Percentiles rank a stretch among this genome's conserved stretches.
Evolutionary conservation across 2,888 invertebrate species (phyloP).

Genomic region (Hydropsyche betteni): DNA sequence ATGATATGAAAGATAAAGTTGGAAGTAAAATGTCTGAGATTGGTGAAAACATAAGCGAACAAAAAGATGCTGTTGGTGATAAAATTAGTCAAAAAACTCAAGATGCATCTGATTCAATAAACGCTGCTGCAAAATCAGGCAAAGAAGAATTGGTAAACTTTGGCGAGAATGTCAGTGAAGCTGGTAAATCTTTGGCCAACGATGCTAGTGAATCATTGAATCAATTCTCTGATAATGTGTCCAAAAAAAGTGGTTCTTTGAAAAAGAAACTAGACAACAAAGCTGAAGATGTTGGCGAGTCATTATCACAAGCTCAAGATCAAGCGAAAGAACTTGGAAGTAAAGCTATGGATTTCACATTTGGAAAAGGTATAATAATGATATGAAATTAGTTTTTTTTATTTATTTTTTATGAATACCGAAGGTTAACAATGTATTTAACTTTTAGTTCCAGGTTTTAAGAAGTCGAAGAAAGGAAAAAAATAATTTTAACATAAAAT

Average conservation of each 20-base stretch:
- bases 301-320: slow-evolving; percentile 46
- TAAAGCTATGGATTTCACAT: slow-evolving; percentile 48
- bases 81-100: slow-evolving; percentile 53
- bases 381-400: not conserved
- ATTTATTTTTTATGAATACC: not conserved
- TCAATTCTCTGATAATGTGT: slow-evolving; percentile 47
- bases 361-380: slow-evolving; percentile 36
- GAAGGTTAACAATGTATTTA: not conserved
- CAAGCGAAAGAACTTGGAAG: slow-evolving; percentile 49
- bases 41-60: slow-evolving; percentile 54
- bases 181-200: slow-evolving; percentile 49
- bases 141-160: slow-evolving; percentile 42
- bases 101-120: slow-evolving; percentile 54
- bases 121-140: slow-evolving; percentile 53
- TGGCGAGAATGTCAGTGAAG: slow-evolving; percentile 42
- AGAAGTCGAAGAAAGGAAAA: slow-evolving; percentile 57
- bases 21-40: slow-evolving; percentile 56
- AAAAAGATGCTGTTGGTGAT: slow-evolving; percentile 54
- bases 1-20: slow-evolving; percentile 53
- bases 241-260: slow-evolving; percentile 45
- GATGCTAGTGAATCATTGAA: slow-evolving; percentile 47
- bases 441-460: slow-evolving; percentile 48
- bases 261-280: slow-evolving; percentile 44
- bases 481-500: slow-evolving; percentile 51
- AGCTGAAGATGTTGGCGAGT: slow-evolving; percentile 47